phyloP scores from a whole-genome alignment of 2,797 vertebrate genomes.

The Odontamblyopus rebecca region DNA sequence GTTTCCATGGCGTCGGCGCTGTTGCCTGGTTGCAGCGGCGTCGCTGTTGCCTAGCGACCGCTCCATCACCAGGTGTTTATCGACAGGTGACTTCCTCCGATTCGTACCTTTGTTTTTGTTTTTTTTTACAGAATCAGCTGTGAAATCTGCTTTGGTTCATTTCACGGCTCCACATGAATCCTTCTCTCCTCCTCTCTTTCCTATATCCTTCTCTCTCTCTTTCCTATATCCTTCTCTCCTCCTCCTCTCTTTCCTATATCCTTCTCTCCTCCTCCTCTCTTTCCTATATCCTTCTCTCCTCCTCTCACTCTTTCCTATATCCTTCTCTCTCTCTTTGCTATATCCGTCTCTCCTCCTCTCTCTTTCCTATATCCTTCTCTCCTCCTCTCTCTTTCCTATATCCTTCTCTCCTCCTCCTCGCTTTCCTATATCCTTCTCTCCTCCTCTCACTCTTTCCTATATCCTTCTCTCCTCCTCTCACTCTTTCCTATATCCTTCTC shows the following conservation, averaged over 20 bases:
- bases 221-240: not conserved
- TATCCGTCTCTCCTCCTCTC: too few species aligned
- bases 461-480: too few species aligned
- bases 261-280: not conserved
- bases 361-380: not conserved
- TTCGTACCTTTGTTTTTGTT: not conserved
- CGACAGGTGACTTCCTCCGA: not conserved
- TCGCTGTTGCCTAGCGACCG: not conserved
- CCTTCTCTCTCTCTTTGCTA: not conserved
- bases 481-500: too few species aligned
- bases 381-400: not conserved
- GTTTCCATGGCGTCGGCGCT: not conserved
- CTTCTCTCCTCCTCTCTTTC: not conserved
- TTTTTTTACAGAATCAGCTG: not conserved
- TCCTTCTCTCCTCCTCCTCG: not conserved
- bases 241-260: slow-evolving; percentile 6
- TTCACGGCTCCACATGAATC: not conserved
- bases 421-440: too few species aligned
- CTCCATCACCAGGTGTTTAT: not conserved
- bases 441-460: too few species aligned
- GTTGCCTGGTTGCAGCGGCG: not conserved
- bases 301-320: too few species aligned
- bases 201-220: not conserved
- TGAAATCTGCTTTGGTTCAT: slow-evolving; percentile 6
- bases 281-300: not conserved